Conservation (phyloP, 2,888 invertebrate species). For the Stegana nigrithorax region DNA sequence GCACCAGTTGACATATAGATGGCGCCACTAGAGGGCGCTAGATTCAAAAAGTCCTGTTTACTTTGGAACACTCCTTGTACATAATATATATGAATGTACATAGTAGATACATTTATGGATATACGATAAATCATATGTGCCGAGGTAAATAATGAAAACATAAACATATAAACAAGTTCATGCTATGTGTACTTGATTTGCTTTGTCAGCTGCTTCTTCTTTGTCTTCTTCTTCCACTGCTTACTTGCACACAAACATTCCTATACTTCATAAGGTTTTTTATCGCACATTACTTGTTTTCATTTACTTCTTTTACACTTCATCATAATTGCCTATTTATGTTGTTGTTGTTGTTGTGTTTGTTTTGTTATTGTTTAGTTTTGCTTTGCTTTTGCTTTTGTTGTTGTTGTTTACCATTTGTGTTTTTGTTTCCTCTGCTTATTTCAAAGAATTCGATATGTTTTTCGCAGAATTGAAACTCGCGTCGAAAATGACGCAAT, state of each 20-base stretch:
- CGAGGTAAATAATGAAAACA: too few species aligned
- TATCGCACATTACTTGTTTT: not conserved
- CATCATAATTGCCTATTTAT: slow-evolving; percentile 14
- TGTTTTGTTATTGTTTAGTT: not conserved
- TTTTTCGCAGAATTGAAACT: slow-evolving; percentile 19
- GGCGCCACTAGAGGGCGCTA: too few species aligned
- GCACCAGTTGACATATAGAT: too few species aligned
- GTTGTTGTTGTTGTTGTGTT: not conserved
- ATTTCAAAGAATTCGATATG: slow-evolving; percentile 13
- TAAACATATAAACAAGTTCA: too few species aligned
- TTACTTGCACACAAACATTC: too few species aligned
- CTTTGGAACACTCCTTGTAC: too few species aligned
- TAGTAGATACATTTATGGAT: not conserved
- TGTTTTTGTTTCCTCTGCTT: not conserved
- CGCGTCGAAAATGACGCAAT: slow-evolving; percentile 15
- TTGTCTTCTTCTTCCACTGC: not conserved
- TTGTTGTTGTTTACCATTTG: too few species aligned
- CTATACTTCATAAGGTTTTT: not conserved
- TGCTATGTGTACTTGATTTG: too few species aligned
- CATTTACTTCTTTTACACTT: slow-evolving; percentile 7
- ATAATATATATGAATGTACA: too few species aligned
- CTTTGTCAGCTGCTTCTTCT: not conserved
- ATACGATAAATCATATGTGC: too few species aligned
- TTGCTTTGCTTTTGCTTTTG: not conserved
- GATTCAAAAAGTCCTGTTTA: too few species aligned